phyloP scores from a whole-genome alignment of 1,140 invertebrate genomes.

The Plodia interpunctella region DNA sequence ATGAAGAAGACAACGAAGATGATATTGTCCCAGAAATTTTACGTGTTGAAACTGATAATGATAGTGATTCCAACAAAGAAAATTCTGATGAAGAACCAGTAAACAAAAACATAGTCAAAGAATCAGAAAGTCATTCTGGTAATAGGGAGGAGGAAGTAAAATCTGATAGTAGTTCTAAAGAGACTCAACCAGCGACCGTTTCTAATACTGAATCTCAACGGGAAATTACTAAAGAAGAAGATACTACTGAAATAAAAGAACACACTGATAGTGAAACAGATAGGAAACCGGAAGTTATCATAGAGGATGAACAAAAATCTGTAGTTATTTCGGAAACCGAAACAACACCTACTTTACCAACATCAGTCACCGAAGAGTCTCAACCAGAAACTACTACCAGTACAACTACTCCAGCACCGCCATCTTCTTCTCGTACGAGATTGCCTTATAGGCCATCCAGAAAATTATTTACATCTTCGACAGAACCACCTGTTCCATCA shows the following conservation, averaged over 20 bases:
- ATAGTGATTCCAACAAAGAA: not conserved
- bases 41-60: not conserved
- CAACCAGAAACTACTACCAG: conserved; percentile 41
- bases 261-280: conserved; percentile 13
- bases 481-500: conserved; percentile 54
- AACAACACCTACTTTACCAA: conserved; percentile 19
- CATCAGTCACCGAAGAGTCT: conserved; percentile 22
- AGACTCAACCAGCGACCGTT: not conserved
- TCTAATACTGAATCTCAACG: conserved; percentile 11
- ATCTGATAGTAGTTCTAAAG: not conserved
- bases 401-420: conserved; percentile 41
- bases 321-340: conserved; percentile 25
- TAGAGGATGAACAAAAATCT: conserved; percentile 22
- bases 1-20: conserved; percentile 24
- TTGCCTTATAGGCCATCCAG: conserved; percentile 65
- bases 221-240: conserved; percentile 13
- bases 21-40: conserved; percentile 14
- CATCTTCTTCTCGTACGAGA: conserved; percentile 42
- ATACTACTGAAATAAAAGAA: conserved; percentile 11
- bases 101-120: not conserved
- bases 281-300: conserved; percentile 18
- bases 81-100: conserved; percentile 7
- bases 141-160: conserved; percentile 20
- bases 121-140: not conserved
- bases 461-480: conserved; percentile 63